Conservation (phyloP, 2,888 invertebrate species). For the Meiosimyza decipiens region DNA sequence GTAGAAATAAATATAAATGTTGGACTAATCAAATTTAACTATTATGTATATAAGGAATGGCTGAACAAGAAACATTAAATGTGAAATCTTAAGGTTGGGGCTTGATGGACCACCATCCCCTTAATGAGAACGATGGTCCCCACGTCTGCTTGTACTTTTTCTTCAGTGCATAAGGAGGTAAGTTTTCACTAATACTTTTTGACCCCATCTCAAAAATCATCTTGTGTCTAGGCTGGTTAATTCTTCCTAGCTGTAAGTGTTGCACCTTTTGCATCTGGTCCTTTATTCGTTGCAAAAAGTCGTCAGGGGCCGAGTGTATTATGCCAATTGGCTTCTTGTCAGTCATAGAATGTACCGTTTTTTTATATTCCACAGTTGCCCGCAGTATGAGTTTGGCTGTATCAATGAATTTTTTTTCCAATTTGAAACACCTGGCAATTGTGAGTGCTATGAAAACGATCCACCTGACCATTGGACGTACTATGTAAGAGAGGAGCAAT, state of each 20-base stretch:
- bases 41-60: too few relatives aligned
- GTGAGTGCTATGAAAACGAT: too few relatives aligned
- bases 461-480: too few relatives aligned
- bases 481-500: too few relatives aligned
- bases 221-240: slow-evolving; percentile 36
- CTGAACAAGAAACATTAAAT: too few relatives aligned
- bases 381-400: slow-evolving; percentile 34
- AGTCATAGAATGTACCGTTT: slow-evolving; percentile 36
- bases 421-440: slow-evolving; percentile 42
- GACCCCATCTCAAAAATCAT: slow-evolving; percentile 39
- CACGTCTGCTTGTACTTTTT: too few relatives aligned
- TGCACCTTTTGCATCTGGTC: slow-evolving; percentile 35
- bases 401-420: slow-evolving; percentile 31
- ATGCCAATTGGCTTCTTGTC: slow-evolving; percentile 19
- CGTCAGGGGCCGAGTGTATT: slow-evolving; percentile 28
- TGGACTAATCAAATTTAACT: too few relatives aligned
- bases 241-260: slow-evolving; percentile 28
- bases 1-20: too few relatives aligned
- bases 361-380: slow-evolving; percentile 38
- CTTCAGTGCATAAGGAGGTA: not conserved
- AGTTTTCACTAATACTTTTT: slow-evolving; percentile 38
- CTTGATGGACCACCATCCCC: too few relatives aligned
- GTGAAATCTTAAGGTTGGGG: too few relatives aligned
- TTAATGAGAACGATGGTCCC: too few relatives aligned
- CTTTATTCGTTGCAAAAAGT: slow-evolving; percentile 30